Percentiles rank a stretch among this genome's conserved stretches.
phyloP scores from a whole-genome alignment of 2,888 invertebrate genomes.

The Cremastinae sp. region DNA sequence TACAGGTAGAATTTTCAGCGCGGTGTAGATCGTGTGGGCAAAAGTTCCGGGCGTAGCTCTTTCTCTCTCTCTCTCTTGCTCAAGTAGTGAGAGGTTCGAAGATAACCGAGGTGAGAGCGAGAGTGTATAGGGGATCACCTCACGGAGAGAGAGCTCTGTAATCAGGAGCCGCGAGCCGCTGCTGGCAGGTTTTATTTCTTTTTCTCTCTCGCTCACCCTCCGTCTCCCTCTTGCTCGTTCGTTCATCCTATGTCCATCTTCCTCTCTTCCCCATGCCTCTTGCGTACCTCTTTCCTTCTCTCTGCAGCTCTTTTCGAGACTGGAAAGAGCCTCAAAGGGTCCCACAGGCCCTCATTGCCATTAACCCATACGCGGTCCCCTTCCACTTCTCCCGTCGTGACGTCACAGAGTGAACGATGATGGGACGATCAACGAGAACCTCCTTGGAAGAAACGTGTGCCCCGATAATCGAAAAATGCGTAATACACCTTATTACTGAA shows the following conservation, averaged over 20 bases:
- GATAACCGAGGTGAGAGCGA: slow-evolving; percentile 78
- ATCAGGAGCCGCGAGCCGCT: slow-evolving; percentile 77
- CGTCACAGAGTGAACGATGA: slow-evolving; percentile 56
- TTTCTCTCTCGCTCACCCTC: slow-evolving; percentile 22
- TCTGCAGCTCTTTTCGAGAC: neutral
- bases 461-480: slow-evolving; percentile 51
- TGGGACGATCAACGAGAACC: slow-evolving; percentile 53
- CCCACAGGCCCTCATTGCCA: slow-evolving; percentile 74
- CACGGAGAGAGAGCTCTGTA: slow-evolving; percentile 74
- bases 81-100: too few relatives aligned
- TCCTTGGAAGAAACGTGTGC: slow-evolving; percentile 33
- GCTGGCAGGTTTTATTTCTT: slow-evolving; percentile 47
- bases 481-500: slow-evolving; percentile 48
- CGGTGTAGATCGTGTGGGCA: slow-evolving; percentile 60
- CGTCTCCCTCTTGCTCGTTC: neutral
- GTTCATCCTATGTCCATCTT: too few relatives aligned
- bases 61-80: slow-evolving; percentile 73
- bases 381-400: slow-evolving; percentile 47
- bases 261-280: too few relatives aligned
- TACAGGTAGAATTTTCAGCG: slow-evolving; percentile 6
- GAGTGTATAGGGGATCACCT: slow-evolving; percentile 76
- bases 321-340: slow-evolving; percentile 61
- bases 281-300: neutral
- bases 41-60: slow-evolving; percentile 72
- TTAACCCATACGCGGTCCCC: slow-evolving; percentile 74